These are phyloP conservation scores for Steatocranus sp. DNA, from an alignment of 2,797 vertebrate genomes.

Conservation along the genomic window DNA sequence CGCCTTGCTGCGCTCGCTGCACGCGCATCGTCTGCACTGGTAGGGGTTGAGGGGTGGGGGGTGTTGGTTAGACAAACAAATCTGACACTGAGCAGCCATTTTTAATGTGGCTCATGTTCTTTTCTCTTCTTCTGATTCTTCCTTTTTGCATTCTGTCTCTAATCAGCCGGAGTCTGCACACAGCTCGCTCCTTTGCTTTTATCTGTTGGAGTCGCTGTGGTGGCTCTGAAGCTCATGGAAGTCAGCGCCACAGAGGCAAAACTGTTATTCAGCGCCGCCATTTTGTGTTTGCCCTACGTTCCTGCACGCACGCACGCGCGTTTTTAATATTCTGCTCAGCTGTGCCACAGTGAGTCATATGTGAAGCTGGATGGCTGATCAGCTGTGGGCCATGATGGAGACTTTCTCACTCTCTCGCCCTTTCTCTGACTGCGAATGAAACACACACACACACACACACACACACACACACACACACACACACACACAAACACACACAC, in stretches of 20 bases:
- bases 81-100: not conserved
- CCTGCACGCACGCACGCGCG: not conserved
- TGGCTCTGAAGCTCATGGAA: not conserved
- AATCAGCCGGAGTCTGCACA: not conserved
- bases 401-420: not conserved
- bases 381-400: conserved; percentile 41
- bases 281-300: conserved; percentile 49
- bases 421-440: not conserved
- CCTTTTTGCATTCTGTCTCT: not conserved
- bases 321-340: conserved; percentile 73
- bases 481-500: not conserved
- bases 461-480: not conserved
- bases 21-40: not conserved
- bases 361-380: conserved; percentile 48
- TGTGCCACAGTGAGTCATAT: conserved; percentile 67
- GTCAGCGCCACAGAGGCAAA: not conserved
- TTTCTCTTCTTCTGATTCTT: not conserved
- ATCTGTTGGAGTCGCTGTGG: not conserved
- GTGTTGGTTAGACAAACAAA: not conserved
- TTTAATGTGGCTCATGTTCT: not conserved
- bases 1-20: not conserved
- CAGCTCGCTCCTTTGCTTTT: not conserved
- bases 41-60: not conserved
- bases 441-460: not conserved
- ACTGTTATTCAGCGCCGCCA: conserved; percentile 41